These are phyloP conservation scores for Gadopsis marmoratus DNA, from an alignment of 2,797 vertebrate genomes.

Conservation along the genomic window DNA sequence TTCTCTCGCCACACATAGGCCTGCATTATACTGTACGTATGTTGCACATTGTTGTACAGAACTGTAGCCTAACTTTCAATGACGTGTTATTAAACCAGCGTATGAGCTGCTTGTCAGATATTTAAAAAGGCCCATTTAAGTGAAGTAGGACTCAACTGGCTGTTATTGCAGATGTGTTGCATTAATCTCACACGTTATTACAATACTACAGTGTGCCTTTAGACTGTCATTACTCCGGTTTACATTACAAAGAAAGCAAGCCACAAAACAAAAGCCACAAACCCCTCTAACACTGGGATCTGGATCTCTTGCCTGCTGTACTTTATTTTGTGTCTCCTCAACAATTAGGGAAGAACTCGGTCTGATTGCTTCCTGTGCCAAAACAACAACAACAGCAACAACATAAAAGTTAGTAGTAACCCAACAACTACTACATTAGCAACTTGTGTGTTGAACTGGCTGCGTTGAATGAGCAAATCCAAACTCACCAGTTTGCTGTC, in stretches of 20 bases:
- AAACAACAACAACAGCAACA: no score
- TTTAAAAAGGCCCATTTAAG: not conserved
- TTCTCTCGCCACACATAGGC: not conserved
- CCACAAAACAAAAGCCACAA: conserved; percentile 30
- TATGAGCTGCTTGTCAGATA: not conserved
- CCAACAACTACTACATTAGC: not conserved
- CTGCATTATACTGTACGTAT: not conserved
- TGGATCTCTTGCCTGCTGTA: not conserved
- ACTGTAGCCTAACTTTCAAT: not conserved
- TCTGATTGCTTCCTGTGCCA: not conserved
- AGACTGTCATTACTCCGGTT: conserved; percentile 31
- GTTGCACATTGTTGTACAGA: not conserved
- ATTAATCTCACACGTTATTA: conserved; percentile 28
- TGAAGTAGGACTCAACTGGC: not conserved
- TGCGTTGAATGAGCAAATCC: conserved; percentile 33
- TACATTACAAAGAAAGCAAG: conserved; percentile 34
- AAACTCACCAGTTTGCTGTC: conserved; percentile 75
- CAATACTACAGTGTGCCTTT: conserved; percentile 10
- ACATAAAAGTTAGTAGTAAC: not conserved
- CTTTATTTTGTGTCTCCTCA: conserved; percentile 24
- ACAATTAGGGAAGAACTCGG: not conserved
- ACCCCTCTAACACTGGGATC: conserved; percentile 11
- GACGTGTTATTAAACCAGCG: not conserved
- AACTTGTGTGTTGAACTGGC: not conserved
- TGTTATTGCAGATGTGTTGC: conserved; percentile 22